These are phyloP conservation scores for Saccostrea cuccullata DNA, from an alignment of 1,140 invertebrate genomes.

Conservation along the genomic window DNA sequence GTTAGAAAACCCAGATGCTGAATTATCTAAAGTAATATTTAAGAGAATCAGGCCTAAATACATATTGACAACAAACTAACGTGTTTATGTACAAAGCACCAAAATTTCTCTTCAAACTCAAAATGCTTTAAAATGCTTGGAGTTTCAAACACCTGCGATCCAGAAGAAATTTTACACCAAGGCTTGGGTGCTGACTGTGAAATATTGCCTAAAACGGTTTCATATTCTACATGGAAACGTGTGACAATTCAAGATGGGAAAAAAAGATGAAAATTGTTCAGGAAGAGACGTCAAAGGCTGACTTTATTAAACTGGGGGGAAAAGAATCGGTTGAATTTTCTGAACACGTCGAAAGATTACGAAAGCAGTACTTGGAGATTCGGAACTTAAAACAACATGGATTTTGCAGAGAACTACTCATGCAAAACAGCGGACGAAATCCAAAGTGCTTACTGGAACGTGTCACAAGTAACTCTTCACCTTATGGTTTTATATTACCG, in stretches of 20 bases:
- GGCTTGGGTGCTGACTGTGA: neutral
- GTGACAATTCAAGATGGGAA: neutral
- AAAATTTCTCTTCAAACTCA: constrained; percentile 53
- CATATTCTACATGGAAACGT: neutral
- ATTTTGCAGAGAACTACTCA: constrained; percentile 58
- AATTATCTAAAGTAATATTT: constrained; percentile 39
- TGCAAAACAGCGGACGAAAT: constrained; percentile 57
- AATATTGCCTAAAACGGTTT: neutral
- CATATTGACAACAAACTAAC: constrained; percentile 33
- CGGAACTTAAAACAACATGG: constrained; percentile 40
- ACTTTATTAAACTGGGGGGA: neutral
- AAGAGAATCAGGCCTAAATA: constrained; percentile 17
- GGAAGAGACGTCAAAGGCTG: neutral
- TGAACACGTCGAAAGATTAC: constrained; percentile 21
- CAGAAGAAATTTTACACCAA: constrained; percentile 37
- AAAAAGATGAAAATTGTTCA: constrained; percentile 46
- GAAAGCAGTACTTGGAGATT: constrained; percentile 7
- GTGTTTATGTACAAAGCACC: constrained; percentile 53
- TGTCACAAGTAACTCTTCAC: constrained; percentile 50
- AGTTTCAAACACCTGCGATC: constrained; percentile 35
- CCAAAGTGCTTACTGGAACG: constrained; percentile 60
- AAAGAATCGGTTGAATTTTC: constrained; percentile 28
- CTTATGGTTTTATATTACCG: constrained; percentile 14
- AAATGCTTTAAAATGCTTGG: neutral
- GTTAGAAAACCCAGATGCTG: constrained; percentile 38